Conservation (phyloP, 2,888 invertebrate genomes). For the Yponomeuta evonymella region DNA sequence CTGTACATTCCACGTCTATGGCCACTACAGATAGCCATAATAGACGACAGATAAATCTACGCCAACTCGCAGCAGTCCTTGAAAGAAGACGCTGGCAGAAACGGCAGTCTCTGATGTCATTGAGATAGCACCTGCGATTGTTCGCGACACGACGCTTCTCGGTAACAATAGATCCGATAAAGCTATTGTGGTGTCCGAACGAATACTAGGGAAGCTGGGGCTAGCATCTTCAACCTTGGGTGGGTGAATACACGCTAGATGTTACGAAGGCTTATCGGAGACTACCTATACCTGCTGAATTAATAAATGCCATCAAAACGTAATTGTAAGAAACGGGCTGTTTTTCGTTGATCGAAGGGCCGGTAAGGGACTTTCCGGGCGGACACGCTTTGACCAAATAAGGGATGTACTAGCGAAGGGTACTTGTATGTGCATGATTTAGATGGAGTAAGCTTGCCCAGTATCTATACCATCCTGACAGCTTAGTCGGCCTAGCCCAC, state of each 20-base stretch:
- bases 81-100: slow-evolving; percentile 39
- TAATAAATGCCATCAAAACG: too few relatives aligned
- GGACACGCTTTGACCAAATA: too few relatives aligned
- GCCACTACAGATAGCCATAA: background rate
- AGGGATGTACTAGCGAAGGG: too few relatives aligned
- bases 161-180: slow-evolving; percentile 50
- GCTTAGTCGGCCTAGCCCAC: too few relatives aligned
- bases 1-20: too few relatives aligned
- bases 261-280: background rate
- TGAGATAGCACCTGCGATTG: slow-evolving; percentile 59
- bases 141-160: slow-evolving; percentile 29
- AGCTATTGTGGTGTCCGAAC: slow-evolving; percentile 64
- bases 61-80: slow-evolving; percentile 5
- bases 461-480: too few relatives aligned
- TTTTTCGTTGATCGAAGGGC: too few relatives aligned
- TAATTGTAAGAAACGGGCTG: too few relatives aligned
- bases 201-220: slow-evolving; percentile 58
- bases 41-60: background rate
- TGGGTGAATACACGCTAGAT: slow-evolving; percentile 25
- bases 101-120: slow-evolving; percentile 58
- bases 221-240: slow-evolving; percentile 61
- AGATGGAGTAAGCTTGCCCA: too few relatives aligned
- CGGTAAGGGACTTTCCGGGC: too few relatives aligned
- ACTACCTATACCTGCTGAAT: too few relatives aligned
- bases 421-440: too few relatives aligned